These are phyloP conservation scores for Machaerirhynchus nigripectus DNA, from an alignment of 2,113 vertebrate genomes.

Conservation along the genomic window DNA sequence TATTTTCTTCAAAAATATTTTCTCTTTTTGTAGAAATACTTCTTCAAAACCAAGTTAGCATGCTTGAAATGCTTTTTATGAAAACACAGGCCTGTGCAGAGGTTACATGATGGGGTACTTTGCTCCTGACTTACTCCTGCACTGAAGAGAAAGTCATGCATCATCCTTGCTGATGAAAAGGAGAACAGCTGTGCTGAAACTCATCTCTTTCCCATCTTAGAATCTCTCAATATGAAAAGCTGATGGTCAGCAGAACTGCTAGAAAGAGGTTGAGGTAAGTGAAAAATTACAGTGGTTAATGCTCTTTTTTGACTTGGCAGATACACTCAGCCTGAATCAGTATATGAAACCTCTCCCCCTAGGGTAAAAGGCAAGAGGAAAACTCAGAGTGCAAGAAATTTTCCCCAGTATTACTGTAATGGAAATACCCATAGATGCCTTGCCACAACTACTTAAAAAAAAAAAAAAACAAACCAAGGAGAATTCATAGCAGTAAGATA, in stretches of 20 bases:
- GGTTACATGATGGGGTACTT: background rate
- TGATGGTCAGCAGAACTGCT: background rate
- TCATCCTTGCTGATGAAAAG: background rate
- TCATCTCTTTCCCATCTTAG: background rate
- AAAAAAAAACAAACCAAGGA: background rate
- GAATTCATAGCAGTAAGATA: background rate
- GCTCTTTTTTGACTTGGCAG: background rate
- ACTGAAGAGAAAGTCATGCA: background rate
- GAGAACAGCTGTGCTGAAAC: background rate
- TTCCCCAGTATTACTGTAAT: background rate
- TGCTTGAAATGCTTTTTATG: background rate
- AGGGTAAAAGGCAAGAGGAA: background rate
- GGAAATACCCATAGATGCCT: background rate
- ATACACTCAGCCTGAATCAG: background rate
- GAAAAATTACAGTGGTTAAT: background rate
- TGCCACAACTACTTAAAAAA: background rate
- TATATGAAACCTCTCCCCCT: background rate
- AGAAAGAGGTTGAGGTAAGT: background rate
- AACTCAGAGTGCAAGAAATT: background rate
- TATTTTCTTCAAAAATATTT: background rate
- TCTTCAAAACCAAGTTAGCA: background rate
- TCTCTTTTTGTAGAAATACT: background rate
- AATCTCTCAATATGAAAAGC: background rate
- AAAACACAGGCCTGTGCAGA: background rate
- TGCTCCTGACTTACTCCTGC: background rate